These are phyloP conservation scores for Paramisgurnus dabryanus DNA, from an alignment of 2,113 vertebrate genomes.

Conservation along the genomic window DNA sequence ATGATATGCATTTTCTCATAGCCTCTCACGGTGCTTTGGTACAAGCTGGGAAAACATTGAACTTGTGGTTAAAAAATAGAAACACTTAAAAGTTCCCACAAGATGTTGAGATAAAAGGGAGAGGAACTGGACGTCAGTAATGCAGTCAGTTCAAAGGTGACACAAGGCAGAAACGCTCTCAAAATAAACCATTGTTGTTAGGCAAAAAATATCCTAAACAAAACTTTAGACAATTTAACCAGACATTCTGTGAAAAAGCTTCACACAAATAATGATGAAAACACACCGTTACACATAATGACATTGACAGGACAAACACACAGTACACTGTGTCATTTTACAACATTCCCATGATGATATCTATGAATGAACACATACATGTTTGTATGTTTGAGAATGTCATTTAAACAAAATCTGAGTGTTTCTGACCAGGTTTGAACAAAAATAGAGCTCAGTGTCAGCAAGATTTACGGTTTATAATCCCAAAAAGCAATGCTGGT, in stretches of 20 bases:
- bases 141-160: constrained; percentile 6
- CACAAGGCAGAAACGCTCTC: constrained; percentile 42
- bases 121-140: constrained; percentile 16
- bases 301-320: no score
- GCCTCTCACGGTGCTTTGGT: neutral
- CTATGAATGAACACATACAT: no score
- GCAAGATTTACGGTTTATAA: no score
- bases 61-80: neutral
- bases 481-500: no score
- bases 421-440: neutral
- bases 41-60: neutral
- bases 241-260: neutral
- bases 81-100: neutral
- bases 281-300: neutral
- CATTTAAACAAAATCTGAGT: no score
- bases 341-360: no score
- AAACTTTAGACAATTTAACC: neutral
- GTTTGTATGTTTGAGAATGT: no score
- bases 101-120: neutral
- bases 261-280: neutral
- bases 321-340: no score
- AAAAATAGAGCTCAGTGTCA: no score
- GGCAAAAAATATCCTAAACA: neutral
- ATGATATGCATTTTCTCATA: neutral
- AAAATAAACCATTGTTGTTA: constrained; percentile 50